phyloP scores from a whole-genome alignment of 2,113 vertebrate species.

The Mus musculus region DNA sequence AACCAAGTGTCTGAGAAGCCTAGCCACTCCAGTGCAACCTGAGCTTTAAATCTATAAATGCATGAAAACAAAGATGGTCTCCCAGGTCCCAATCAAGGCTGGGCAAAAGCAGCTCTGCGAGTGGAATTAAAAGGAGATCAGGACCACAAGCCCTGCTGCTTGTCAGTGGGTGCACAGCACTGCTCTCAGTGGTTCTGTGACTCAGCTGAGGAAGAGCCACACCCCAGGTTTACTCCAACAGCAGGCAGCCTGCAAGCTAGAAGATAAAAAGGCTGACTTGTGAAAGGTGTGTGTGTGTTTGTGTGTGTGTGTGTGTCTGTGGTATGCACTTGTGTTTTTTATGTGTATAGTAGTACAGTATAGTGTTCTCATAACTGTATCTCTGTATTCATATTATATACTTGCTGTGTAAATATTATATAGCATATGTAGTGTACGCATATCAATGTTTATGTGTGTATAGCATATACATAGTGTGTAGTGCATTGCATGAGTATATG shows the following conservation, averaged over 20 bases:
- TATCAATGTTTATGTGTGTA: not conserved
- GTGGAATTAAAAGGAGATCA: not conserved
- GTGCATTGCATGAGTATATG: not conserved
- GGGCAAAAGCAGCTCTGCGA: not conserved
- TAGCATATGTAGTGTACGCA: not conserved
- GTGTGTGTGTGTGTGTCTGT: not conserved
- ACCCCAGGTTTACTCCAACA: not conserved
- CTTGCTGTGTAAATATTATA: not conserved
- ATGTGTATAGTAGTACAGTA: not conserved
- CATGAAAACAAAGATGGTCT: not conserved
- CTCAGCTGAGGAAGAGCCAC: not conserved
- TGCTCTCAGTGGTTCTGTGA: not conserved
- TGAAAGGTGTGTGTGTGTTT: not conserved
- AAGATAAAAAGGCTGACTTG: not conserved
- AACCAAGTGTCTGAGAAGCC: constrained; percentile 33
- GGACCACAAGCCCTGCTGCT: not conserved
- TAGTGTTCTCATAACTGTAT: not conserved
- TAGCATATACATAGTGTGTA: not conserved
- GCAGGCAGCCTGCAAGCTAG: not conserved
- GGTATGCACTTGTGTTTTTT: not conserved
- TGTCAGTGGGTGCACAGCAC: not conserved
- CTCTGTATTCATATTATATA: not conserved
- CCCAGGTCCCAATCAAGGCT: not conserved
- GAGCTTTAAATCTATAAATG: not conserved
- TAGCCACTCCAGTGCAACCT: not conserved